A percentile compares a stretch with the other conserved stretches of the same genome.
These are phyloP conservation scores for Garra rufa DNA, from an alignment of 2,113 vertebrate genomes.

Conservation along the genomic window DNA sequence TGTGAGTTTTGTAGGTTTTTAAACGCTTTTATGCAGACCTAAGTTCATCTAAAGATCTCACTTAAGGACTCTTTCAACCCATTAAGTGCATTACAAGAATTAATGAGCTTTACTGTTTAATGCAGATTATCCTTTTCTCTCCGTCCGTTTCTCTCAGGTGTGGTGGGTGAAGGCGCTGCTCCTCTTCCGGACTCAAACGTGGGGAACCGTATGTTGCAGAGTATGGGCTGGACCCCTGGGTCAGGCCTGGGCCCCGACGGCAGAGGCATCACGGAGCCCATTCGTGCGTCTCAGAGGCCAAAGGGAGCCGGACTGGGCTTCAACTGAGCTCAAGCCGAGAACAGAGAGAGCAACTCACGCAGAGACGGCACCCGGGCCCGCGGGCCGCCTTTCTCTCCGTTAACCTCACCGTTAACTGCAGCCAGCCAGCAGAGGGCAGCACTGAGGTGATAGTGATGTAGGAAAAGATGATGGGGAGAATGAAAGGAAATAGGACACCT, in stretches of 20 bases:
- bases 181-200: constrained; percentile 92
- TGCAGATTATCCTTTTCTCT: constrained; percentile 62
- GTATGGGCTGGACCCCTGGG: constrained; percentile 95
- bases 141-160: constrained; percentile 68
- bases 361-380: not conserved
- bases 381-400: not conserved
- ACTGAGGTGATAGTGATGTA: not conserved
- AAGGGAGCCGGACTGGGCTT: constrained; percentile 94
- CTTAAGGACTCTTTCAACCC: constrained; percentile 63
- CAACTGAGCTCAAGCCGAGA: constrained; percentile 75
- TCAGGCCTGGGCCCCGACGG: constrained; percentile 91
- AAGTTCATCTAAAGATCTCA: not conserved
- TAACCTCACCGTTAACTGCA: not conserved
- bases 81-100: constrained; percentile 70
- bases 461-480: not conserved
- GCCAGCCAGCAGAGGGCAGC: constrained; percentile 41
- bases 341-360: not conserved
- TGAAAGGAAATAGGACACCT: not conserved
- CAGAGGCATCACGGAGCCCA: constrained; percentile 90
- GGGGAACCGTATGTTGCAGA: constrained; percentile 95
- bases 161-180: constrained; percentile 86
- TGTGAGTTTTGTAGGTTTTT: not conserved
- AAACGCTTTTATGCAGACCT: not conserved
- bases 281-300: constrained; percentile 90
- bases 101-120: constrained; percentile 56